Base-by-base conservation (phyloP, 2,888 invertebrate species). In the Monoplex corrugatus region DNA sequence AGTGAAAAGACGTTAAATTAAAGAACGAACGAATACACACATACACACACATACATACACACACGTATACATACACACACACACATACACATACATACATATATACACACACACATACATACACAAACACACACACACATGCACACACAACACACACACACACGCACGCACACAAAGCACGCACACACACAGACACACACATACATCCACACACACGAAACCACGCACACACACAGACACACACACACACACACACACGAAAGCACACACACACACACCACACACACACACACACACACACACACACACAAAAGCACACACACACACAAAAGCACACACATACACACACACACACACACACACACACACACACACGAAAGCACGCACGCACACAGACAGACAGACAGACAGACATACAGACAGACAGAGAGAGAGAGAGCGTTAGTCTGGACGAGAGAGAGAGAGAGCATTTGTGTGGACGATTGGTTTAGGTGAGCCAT, bases 101-200 rank as follows among this genome's bases (percentile, higher is more conserved):
- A 1, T n/a, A n/a, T n/a, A n/a, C n/a, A n/a, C n/a, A n/a, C n/a
- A n/a, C 19, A 68, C 63, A 68, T n/a, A 68, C 63, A 68, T 28
- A 13, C 50, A 57, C 86, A 86, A 57, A 72, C 87, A 72, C 72
- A 87, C 86, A 86, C 63, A 86, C 86, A 63, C 86, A 86, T 32
- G n/a, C 86, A 85, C 86, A 85, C 44, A 85, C 50, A 44, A 13
- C 86, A 45, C 86, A 85, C 86, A 50, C 50, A 50, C 50, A 50
- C 50, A 50, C 50, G 19, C 50, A 19, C 50, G 19, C 50, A 50
- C 50, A 50, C 50, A 50, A 50, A 10, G 19, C 50, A 50, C 50
- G 19, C 50, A 50, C 50, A 50, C 50, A 50, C 50, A 50, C 50
- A n/a, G n/a, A n/a, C n/a, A n/a, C n/a, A n/a, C n/a, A n/a, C n/a